Evolutionary conservation across 2,113 vertebrate genomes (phyloP), one percentile per base, ranked within the genome.

Genomic region (Perccottus glenii): DNA sequence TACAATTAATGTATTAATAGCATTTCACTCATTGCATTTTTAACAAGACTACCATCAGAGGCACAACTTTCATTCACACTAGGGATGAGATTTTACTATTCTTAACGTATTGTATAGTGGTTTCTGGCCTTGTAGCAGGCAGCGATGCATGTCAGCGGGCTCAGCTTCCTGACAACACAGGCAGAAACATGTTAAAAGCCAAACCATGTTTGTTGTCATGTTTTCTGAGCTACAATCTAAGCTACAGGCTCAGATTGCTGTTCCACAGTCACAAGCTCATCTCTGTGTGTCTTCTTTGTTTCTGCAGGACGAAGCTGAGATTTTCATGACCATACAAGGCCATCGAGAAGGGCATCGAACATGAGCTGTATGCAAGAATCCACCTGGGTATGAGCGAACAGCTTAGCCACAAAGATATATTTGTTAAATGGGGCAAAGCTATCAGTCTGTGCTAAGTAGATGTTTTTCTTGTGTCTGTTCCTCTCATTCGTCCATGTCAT

Each of bases 361-460:
- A 50, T 36, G 19, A 53, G 5, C 53, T 4, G n/a, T 60, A 69
- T 32, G 3, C 55, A 64, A 46, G 55, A 68, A 32, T 11, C n/a
- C 27, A 33, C 3, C 42, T 3, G 27, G 74, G 77, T 87, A 77
- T 63, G 66, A 73, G 35, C 45, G 14, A 11, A 12, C 12, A 32
- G 0, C 59, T 47, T 58, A 48, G 67, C 42, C 52, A 53, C 67
- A 49, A 45, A 57, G 53, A 63, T 58, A 15, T 16, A 58, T 50
- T 11, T 38, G 55, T 56, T 68, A 65, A 12, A 85, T 82, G 85
- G 76, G 76, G 73, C 35, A 73, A 84, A 87, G 59, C 81, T 91
- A 89, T 93, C 92, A 90, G 85, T 73, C 80, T 91, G 83, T 64
- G 75, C 89, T 93, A 94, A 94, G 90, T 93, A 90, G 90, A 92